A percentile compares a stretch with the other conserved stretches of the same genome.
phyloP scores from a whole-genome alignment of 2,113 vertebrate genomes.

The Stictonetta naevosa region DNA sequence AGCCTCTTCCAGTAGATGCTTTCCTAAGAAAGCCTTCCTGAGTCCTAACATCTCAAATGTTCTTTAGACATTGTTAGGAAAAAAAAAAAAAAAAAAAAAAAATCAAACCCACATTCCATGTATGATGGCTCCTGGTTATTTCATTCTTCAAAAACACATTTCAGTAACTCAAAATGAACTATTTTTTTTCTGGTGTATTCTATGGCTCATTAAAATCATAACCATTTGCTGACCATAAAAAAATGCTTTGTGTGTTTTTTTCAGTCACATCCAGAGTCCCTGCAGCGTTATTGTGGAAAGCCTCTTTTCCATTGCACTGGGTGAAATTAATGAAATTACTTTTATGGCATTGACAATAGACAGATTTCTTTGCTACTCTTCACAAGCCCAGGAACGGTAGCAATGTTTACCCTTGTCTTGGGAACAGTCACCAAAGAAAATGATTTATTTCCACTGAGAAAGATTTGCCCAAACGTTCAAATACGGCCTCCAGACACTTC shows the following conservation, averaged over 20 bases:
- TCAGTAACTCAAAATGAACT: constrained; percentile 2
- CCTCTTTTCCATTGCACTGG: not conserved
- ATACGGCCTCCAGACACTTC: not conserved
- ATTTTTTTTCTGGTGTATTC: not conserved
- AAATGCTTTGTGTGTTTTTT: not conserved
- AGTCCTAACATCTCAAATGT: not conserved
- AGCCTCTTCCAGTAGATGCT: not conserved
- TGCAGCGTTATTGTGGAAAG: not conserved
- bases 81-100: not conserved
- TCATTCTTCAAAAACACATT: not conserved
- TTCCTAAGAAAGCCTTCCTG: constrained; percentile 15
- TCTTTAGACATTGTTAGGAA: not conserved
- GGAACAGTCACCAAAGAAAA: not conserved
- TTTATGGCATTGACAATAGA: not conserved
- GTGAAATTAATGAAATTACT: not conserved
- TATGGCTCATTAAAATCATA: constrained; percentile 60
- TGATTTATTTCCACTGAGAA: not conserved
- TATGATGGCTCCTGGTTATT: not conserved
- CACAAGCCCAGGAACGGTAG: not conserved
- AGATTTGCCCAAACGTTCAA: not conserved
- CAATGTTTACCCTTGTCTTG: not conserved
- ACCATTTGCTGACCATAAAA: constrained; percentile 10
- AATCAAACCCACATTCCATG: not conserved
- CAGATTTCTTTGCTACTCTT: not conserved
- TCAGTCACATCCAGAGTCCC: not conserved